These are phyloP conservation scores for Naso thynnoides DNA, from an alignment of 2,797 vertebrate genomes.

Conservation along the genomic window DNA sequence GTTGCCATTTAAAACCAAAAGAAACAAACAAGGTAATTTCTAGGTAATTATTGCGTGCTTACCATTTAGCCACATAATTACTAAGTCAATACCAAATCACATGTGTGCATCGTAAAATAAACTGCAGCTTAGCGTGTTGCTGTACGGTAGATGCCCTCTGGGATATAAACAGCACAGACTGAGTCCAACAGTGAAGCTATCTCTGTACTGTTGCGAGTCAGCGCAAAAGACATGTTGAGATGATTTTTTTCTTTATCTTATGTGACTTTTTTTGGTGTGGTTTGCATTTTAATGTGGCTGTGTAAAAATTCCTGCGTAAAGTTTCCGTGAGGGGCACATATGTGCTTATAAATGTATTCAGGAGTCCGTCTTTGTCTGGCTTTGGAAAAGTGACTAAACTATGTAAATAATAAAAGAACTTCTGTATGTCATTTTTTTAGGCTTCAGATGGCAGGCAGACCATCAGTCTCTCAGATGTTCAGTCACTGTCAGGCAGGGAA, in stretches of 20 bases:
- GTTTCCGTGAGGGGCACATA: constrained; percentile 17
- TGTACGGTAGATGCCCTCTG: constrained; percentile 61
- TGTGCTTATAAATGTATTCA: constrained; percentile 18
- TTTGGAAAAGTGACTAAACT: constrained; percentile 11
- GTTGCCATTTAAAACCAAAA: constrained; percentile 74
- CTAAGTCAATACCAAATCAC: constrained; percentile 70
- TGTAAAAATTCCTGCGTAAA: constrained; percentile 33
- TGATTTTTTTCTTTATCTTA: constrained; percentile 13
- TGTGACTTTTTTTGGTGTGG: constrained; percentile 9
- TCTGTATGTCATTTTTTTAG: neutral
- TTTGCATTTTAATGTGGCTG: constrained; percentile 32
- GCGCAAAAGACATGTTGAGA: constrained; percentile 13
- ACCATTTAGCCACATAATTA: constrained; percentile 77
- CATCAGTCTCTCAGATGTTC: constrained; percentile 27
- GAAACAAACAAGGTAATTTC: constrained; percentile 81
- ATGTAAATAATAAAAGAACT: constrained; percentile 9
- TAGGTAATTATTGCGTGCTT: constrained; percentile 74
- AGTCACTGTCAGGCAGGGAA: constrained; percentile 21
- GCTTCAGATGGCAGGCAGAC: constrained; percentile 25
- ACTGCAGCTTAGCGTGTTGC: constrained; percentile 56
- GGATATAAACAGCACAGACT: constrained; percentile 54
- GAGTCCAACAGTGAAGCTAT: constrained; percentile 9
- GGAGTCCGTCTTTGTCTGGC: constrained; percentile 7
- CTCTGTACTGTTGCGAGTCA: constrained; percentile 16
- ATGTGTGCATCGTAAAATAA: constrained; percentile 78